Conservation (phyloP, 1,140 invertebrate species). For the Drosophila auraria region DNA sequence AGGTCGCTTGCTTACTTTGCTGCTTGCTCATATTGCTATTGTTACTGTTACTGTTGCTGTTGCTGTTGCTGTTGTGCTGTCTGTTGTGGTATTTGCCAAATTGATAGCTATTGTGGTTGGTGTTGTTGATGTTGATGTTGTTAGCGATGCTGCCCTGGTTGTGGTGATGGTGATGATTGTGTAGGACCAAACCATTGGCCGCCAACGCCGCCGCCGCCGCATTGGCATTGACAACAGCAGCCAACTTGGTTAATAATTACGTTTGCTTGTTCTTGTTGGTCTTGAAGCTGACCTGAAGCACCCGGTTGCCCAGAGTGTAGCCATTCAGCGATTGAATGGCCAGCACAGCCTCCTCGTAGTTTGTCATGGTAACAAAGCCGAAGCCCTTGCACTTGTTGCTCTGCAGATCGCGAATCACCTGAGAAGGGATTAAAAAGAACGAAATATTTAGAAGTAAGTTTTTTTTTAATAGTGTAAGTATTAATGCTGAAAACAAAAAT, state of each 20-base stretch:
- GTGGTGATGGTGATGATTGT: constrained; percentile 56
- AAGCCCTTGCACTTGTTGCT: constrained; percentile 99
- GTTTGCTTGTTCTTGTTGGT: constrained; percentile 96
- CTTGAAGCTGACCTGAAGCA: constrained; percentile 99
- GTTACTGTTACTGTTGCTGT: constrained; percentile 10
- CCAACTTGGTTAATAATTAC: constrained; percentile 87
- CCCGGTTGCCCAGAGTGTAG: constrained; percentile 98
- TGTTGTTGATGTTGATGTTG: constrained; percentile 46
- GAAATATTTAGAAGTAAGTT: not conserved
- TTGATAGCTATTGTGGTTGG: constrained; percentile 29
- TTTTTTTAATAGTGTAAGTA: not conserved
- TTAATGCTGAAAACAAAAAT: too few relatives aligned
- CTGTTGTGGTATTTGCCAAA: constrained; percentile 58
- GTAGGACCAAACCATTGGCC: constrained; percentile 71
- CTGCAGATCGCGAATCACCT: constrained; percentile 96
- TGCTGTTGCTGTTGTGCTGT: constrained; percentile 54
- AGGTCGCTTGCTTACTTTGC: constrained; percentile 29
- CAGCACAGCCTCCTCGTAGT: constrained; percentile 98
- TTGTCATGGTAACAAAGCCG: constrained; percentile 99
- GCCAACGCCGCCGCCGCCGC: constrained; percentile 77
- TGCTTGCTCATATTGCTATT: constrained; percentile 38
- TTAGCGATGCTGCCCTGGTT: constrained; percentile 44
- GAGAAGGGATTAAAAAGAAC: not conserved
- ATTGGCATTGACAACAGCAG: constrained; percentile 85
- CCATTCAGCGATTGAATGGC: constrained; percentile 99